Evolutionary conservation across 2,797 vertebrate genomes (phyloP).

Genomic region (Enteromius thamalakanensis): DNA sequence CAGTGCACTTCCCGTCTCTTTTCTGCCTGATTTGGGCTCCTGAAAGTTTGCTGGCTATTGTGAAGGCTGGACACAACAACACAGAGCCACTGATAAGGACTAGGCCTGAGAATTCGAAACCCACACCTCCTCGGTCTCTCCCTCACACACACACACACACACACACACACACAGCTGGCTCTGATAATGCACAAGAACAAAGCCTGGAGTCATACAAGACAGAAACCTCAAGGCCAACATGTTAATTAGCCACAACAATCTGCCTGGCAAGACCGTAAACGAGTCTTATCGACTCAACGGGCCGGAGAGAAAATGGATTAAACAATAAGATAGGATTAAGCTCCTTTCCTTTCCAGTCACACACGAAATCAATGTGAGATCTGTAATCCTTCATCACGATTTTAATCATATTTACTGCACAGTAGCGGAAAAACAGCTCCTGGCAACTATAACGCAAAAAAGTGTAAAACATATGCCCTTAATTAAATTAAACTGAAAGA

Average conservation of each 20-base stretch:
- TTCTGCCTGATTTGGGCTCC: slow-evolving; percentile 36
- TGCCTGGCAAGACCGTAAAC: slow-evolving; percentile 60
- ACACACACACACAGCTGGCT: slow-evolving; percentile 18
- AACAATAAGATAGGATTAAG: slow-evolving; percentile 67
- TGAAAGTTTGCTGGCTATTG: slow-evolving; percentile 35
- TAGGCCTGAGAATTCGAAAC: slow-evolving; percentile 13
- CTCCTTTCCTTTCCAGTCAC: slow-evolving; percentile 61
- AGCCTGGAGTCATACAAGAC: slow-evolving; percentile 69
- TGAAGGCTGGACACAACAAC: slow-evolving; percentile 43
- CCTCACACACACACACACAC: slow-evolving; percentile 8
- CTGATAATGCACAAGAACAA: slow-evolving; percentile 61
- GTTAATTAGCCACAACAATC: slow-evolving; percentile 73
- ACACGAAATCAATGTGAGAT: background rate
- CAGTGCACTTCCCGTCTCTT: slow-evolving; percentile 35
- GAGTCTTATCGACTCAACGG: slow-evolving; percentile 73
- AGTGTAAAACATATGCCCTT: background rate
- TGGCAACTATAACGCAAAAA: background rate
- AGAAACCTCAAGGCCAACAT: slow-evolving; percentile 64
- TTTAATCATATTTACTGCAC: background rate
- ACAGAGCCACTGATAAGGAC: slow-evolving; percentile 22
- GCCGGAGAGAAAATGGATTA: slow-evolving; percentile 66
- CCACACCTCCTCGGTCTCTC: background rate
- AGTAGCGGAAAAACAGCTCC: background rate
- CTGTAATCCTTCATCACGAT: background rate
- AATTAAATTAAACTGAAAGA: background rate